Base-by-base conservation (phyloP, 2,888 invertebrate species). In the Phorcus lineatus region DNA sequence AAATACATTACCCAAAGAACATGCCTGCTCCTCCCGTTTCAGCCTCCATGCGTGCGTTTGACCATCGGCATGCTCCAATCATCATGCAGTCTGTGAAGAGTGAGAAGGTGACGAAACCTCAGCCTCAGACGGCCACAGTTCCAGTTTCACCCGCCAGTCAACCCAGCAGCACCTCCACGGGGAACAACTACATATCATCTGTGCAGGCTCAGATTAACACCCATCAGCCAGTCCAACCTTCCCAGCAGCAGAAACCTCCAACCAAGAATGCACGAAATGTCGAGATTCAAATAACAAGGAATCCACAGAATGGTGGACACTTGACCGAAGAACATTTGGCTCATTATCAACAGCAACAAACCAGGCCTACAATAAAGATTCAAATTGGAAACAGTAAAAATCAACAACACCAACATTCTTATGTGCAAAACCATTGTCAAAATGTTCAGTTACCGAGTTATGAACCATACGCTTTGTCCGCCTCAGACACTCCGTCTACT, bases 1-100 rank as follows among this genome's bases (percentile, higher is more conserved):
- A 81, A 28, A 83, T 84, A n/a, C 84, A 81, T 74, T 77, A 85
- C 76, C 85, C 84, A n/a, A 86, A 85, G 53, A 74, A 80, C 75
- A 78, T 81, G 16, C 66, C 84, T 0, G 77, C 79, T 11, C 78
- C 84, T 0, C 85, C 86, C 7, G 85, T 82, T 47, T 89, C 91
- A 11, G 96, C 97, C 84, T 97, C 97, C 3, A 94, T 96, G 79
- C 96, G 96, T 92, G 96, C 97, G 74, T 96, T 97, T 96, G 96
- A 96, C 80, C 96, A 97, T 79, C 94, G 96, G 76, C 98, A 98
- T 93, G 96, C 97, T 75, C 97, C 98, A 9, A 97, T 98, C 86
- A 98, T 98, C 84, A 98, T 98, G 97, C 98, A 98, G 93, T 97
- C 97, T 47, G 98, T 98, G 22, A 97, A 97, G 93, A 97, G 97